A percentile compares a stretch with the other conserved stretches of the same genome.
These are phyloP conservation scores for Manis pentadactyla DNA, from an alignment of 2,797 vertebrate genomes.

Conservation along the genomic window DNA sequence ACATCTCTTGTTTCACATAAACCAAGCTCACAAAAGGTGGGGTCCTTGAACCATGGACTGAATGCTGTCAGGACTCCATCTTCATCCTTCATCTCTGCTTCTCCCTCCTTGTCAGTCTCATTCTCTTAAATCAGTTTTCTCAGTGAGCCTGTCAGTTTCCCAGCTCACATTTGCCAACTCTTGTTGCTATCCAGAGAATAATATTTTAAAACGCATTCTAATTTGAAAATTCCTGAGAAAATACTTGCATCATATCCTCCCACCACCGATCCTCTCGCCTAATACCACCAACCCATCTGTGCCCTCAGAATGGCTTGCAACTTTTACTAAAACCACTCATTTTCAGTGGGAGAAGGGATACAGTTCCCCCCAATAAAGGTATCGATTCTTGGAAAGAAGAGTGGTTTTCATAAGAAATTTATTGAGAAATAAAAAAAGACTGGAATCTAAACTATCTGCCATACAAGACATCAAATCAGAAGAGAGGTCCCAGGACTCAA, in stretches of 20 bases:
- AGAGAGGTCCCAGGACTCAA: not conserved
- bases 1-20: not conserved
- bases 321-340: not conserved
- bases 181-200: not conserved
- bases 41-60: not conserved
- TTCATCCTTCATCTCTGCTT: not conserved
- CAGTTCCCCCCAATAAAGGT: not conserved
- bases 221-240: conserved; percentile 41
- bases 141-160: not conserved
- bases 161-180: not conserved
- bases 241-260: not conserved
- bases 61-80: not conserved
- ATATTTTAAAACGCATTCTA: not conserved
- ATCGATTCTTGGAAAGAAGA: not conserved
- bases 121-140: not conserved
- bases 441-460: not conserved
- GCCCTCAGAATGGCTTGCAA: not conserved
- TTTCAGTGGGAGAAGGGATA: not conserved
- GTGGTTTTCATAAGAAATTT: not conserved
- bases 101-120: not conserved
- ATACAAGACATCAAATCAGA: not conserved
- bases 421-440: not conserved
- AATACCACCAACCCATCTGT: not conserved
- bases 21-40: not conserved
- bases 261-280: not conserved